phyloP scores from a whole-genome alignment of 2,888 invertebrate species.

The Leptinotarsa rubiginosa region DNA sequence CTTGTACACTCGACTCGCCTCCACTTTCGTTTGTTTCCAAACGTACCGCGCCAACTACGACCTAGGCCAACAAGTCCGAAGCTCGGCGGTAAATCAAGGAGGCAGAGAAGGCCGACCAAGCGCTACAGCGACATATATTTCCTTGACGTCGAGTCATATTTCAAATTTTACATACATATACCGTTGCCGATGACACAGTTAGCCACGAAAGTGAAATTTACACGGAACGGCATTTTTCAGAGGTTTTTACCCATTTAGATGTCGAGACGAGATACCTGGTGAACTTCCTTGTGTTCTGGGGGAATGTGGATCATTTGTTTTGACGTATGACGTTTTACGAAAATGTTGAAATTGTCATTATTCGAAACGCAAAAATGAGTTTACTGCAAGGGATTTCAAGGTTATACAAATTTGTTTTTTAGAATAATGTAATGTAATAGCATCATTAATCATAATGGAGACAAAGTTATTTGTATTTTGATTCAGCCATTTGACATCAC shows the following conservation, averaged over 20 bases:
- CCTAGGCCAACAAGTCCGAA: conserved; percentile 55
- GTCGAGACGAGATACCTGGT: conserved; percentile 42
- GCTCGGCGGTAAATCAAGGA: conserved; percentile 56
- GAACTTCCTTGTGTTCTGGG: conserved; percentile 3
- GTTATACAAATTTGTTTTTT: no score
- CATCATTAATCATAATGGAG: no score
- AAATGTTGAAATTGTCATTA: no score
- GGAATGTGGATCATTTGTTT: conserved; percentile 1
- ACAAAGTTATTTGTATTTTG: no score
- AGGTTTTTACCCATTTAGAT: conserved; percentile 43
- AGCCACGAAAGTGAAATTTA: conserved; percentile 51
- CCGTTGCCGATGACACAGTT: conserved; percentile 50
- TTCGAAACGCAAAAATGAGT: no score
- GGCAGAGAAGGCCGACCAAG: conserved; percentile 43
- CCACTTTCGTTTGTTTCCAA: conserved; percentile 12
- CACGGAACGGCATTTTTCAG: conserved; percentile 43
- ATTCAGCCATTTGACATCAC: no score
- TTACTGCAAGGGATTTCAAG: no score
- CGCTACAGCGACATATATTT: conserved; percentile 49
- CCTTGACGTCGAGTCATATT: conserved; percentile 53
- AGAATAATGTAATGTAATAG: no score
- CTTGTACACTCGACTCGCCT: background rate
- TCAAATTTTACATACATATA: conserved; percentile 55
- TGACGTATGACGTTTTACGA: background rate
- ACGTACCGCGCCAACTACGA: conserved; percentile 39